Conservation (phyloP, 2,888 invertebrate species). For the Torymus auratus region DNA sequence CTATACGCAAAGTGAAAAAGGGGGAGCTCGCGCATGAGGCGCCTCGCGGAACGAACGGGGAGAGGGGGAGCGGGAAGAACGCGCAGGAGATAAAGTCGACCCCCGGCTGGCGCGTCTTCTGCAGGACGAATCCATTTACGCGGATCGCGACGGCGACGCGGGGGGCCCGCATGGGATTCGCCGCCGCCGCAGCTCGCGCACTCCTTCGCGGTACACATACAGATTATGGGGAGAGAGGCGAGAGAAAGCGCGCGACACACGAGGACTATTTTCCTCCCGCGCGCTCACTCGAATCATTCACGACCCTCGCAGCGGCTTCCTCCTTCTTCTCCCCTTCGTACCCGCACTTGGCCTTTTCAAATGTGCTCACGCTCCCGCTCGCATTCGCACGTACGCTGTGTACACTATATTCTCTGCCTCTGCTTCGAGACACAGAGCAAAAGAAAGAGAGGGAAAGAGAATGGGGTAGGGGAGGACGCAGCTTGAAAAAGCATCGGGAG, state of each 20-base stretch:
- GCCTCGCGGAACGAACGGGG: not conserved
- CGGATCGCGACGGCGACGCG: constrained; percentile 14
- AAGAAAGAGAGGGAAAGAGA: not conserved
- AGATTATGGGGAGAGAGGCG: not conserved
- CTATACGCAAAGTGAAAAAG: not conserved
- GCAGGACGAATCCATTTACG: constrained; percentile 40
- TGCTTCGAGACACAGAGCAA: not conserved
- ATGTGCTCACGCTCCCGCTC: constrained; percentile 24
- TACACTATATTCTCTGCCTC: constrained; percentile 29
- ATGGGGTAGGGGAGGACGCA: not conserved
- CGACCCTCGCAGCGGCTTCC: not conserved
- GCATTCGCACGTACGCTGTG: constrained; percentile 8
- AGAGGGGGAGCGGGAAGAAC: no score
- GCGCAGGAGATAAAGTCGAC: constrained; percentile 15
- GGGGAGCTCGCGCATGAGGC: not conserved
- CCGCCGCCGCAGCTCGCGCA: not conserved
- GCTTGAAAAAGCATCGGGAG: not conserved
- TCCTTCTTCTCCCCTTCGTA: not conserved
- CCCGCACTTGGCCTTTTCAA: constrained; percentile 12
- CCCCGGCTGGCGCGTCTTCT: not conserved
- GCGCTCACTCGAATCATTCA: not conserved
- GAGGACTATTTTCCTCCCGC: constrained; percentile 1
- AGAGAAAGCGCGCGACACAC: constrained; percentile 2
- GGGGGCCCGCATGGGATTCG: constrained; percentile 26
- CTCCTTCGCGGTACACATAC: not conserved